These are phyloP conservation scores for Isoperla grammatica DNA, from an alignment of 2,888 invertebrate genomes.

Conservation along the genomic window DNA sequence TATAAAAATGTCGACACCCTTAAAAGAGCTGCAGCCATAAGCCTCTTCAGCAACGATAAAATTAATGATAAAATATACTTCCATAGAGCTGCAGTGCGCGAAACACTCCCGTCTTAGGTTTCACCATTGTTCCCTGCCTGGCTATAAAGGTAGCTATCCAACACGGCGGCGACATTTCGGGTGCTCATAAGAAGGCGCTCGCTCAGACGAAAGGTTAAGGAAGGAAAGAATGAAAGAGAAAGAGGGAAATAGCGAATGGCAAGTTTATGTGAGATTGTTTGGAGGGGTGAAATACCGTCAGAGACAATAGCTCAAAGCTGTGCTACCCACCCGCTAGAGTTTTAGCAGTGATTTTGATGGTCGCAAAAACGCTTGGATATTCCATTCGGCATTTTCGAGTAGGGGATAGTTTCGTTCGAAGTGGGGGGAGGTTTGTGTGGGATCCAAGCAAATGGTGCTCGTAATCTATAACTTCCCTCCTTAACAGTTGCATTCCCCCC, in stretches of 20 bases:
- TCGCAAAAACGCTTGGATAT: constrained; percentile 13
- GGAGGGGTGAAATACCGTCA: constrained; percentile 10
- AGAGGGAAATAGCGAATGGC: not conserved
- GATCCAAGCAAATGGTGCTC: constrained; percentile 21
- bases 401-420: not conserved
- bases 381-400: not conserved
- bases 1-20: too few relatives aligned
- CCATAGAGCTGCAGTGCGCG: too few relatives aligned
- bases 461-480: constrained; percentile 23
- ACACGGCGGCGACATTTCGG: constrained; percentile 1
- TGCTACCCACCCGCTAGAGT: constrained; percentile 1
- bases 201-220: constrained; percentile 4
- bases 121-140: too few relatives aligned
- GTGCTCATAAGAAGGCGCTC: constrained; percentile 4
- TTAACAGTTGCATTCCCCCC: constrained; percentile 4
- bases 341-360: constrained; percentile 19
- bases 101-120: too few relatives aligned
- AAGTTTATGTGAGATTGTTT: constrained; percentile 1
- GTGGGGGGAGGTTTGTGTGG: constrained; percentile 11
- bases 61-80: too few relatives aligned
- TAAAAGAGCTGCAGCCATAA: too few relatives aligned
- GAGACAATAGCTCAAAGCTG: constrained; percentile 1
- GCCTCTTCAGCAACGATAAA: too few relatives aligned
- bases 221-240: not conserved
- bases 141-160: constrained; percentile 1